Evolutionary conservation across 2,888 invertebrate genomes (phyloP), one percentile per base, ranked within the genome.

Genomic region (Synanthedon tipuliformis): DNA sequence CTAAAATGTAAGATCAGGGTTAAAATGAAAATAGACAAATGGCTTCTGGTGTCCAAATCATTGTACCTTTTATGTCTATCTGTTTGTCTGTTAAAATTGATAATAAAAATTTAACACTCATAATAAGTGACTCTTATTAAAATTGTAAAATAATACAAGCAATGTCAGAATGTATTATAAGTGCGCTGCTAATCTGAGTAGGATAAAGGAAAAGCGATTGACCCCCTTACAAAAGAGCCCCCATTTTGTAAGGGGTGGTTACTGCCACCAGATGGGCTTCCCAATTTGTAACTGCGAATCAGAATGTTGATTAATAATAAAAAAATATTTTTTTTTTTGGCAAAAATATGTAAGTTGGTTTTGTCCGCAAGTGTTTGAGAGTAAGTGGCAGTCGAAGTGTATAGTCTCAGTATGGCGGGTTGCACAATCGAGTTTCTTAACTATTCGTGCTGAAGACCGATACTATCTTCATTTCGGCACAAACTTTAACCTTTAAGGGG

Each of bases 381-480:
- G 51, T 51, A 50, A 55, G 49, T 12, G 13, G 12, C 11, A 5
- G 49, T 16, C 16, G 18, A 49, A 49, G 49, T 49, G 18, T 15
- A 45, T 45, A 49, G 49, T 49, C 16, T 49, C 15, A 50, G 56
- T n/a, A n/a, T 52, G 53, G 53, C 53, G 53, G 27, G 45, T 45
- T 45, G 54, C 51, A 56, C 58, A 57, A 56, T 56, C 55, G 57
- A 62, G 60, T 61, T 62, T 55, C 57, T 56, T 56, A 63, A 62
- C 63, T 59, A 61, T 63, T 60, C 57, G 58, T 52, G 15, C 54
- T 57, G 53, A 54, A 55, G 57, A 58, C 48, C 13, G 45, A 15
- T 11, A 53, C 50, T 49, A 51, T 41, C 50, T 53, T 48, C 51
- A 53, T 51, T 51, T 16, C 18, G 40, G 8, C 41, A n/a, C 13